Conservation (phyloP, 2,113 vertebrate species). For the Blennius ocellaris region DNA sequence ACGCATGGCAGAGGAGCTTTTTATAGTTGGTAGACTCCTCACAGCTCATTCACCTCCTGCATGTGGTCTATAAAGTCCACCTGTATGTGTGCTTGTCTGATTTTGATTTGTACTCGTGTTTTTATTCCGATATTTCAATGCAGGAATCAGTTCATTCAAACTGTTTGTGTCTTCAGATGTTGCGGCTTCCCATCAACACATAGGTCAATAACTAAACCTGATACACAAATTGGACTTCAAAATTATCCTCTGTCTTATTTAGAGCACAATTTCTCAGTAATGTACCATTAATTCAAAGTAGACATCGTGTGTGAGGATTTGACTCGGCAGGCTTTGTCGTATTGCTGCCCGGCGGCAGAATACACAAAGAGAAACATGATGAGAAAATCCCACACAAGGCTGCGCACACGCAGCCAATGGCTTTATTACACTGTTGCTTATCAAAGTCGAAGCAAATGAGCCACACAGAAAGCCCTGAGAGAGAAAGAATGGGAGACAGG, state of each 20-base stretch:
- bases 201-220: neutral
- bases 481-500: constrained; percentile 4
- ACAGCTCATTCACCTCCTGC: constrained; percentile 6
- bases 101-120: neutral
- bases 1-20: constrained; percentile 55
- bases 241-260: neutral
- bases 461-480: constrained; percentile 5
- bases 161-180: neutral
- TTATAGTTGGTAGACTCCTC: constrained; percentile 57
- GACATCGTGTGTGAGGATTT: neutral
- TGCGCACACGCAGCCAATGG: constrained; percentile 29
- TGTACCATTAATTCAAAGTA: too few relatives aligned
- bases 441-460: constrained; percentile 67
- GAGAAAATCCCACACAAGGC: constrained; percentile 47
- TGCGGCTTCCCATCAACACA: neutral
- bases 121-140: neutral
- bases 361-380: constrained; percentile 36
- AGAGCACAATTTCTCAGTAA: too few relatives aligned
- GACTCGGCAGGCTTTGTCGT: neutral
- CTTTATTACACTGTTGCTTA: constrained; percentile 43
- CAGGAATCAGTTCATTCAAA: neutral
- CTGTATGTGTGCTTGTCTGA: constrained; percentile 13
- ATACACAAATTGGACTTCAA: neutral
- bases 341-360: neutral
- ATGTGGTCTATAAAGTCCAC: constrained; percentile 23